Conservation (phyloP, 2,888 invertebrate species). For the Oxytorus armatus region DNA sequence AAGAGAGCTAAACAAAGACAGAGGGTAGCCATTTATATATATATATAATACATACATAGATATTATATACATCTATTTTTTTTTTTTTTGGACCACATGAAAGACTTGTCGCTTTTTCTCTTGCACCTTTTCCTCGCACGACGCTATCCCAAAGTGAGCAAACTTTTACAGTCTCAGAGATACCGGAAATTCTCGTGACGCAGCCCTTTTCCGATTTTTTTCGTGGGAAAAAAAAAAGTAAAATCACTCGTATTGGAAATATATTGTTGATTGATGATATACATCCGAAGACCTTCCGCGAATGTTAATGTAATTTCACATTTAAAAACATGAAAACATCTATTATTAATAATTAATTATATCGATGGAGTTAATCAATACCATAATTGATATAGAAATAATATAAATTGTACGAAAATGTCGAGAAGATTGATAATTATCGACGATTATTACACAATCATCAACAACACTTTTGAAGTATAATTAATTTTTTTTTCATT, state of each 20-base stretch:
- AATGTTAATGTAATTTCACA: constrained; percentile 1
- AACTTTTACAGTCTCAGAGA: constrained; percentile 17
- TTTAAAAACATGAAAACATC: neutral
- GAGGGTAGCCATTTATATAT: neutral
- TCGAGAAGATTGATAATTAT: no score
- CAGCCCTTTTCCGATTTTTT: constrained; percentile 36
- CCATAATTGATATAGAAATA: no score
- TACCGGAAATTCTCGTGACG: constrained; percentile 43
- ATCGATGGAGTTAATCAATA: neutral
- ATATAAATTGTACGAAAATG: no score
- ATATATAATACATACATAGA: constrained; percentile 1
- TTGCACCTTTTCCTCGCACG: neutral
- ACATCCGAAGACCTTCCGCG: neutral
- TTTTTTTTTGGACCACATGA: no score
- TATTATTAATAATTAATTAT: neutral
- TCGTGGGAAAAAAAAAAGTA: constrained; percentile 45
- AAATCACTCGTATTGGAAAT: neutral
- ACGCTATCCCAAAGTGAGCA: constrained; percentile 5
- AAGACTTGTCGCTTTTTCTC: constrained; percentile 16
- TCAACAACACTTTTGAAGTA: no score
- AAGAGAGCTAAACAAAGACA: constrained; percentile 16
- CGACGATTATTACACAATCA: no score
- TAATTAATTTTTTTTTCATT: neutral
- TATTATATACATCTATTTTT: no score
- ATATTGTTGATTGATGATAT: constrained; percentile 18